Percentiles rank a stretch among this genome's conserved stretches.
Conservation (phyloP, 2,888 invertebrate species). For the Meteorus colon region DNA sequence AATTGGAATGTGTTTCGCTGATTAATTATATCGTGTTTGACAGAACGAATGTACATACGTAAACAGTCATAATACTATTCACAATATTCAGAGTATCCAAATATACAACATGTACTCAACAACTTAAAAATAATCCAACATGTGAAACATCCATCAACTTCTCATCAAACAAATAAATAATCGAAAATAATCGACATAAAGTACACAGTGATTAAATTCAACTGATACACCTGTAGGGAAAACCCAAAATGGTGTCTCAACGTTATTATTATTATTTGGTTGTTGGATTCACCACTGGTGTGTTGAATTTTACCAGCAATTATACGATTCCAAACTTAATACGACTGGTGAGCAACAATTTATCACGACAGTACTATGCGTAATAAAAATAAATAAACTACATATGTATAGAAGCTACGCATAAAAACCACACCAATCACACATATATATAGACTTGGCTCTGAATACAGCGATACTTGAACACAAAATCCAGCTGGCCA, state of each 20-base stretch:
- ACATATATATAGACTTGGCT: too few species aligned
- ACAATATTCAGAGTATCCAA: neutral
- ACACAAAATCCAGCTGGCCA: too few species aligned
- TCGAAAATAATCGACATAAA: neutral
- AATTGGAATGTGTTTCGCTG: neutral
- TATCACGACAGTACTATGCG: neutral
- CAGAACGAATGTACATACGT: neutral
- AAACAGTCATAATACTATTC: neutral
- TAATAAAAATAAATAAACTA: neutral
- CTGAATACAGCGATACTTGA: too few species aligned
- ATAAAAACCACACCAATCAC: too few species aligned
- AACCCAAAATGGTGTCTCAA: neutral
- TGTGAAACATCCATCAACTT: neutral
- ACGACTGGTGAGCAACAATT: neutral
- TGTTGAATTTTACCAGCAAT: neutral
- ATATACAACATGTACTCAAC: neutral
- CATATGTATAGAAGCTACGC: neutral
- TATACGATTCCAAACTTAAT: neutral
- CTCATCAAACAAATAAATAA: neutral
- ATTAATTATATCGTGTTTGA: neutral
- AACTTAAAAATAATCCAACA: neutral
- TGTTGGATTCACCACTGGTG: neutral
- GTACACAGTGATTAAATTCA: neutral
- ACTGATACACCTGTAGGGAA: neutral
- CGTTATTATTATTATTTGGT: neutral